These are phyloP conservation scores for Lordiphosa fenestrarum DNA, from an alignment of 2,888 invertebrate genomes.

Conservation along the genomic window DNA sequence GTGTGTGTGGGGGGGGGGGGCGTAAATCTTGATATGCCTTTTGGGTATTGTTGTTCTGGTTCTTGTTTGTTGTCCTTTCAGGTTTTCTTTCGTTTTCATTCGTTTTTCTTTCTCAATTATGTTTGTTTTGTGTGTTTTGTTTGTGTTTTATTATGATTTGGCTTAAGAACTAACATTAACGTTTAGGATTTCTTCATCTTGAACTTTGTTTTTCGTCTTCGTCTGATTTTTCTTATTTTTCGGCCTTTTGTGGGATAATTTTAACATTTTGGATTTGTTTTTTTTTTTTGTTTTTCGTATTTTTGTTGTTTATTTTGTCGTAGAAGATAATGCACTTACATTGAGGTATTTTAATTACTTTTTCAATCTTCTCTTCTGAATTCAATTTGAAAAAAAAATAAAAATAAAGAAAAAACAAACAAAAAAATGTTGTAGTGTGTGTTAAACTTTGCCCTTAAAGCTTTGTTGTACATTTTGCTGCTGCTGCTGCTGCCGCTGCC, in stretches of 20 bases:
- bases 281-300: slow-evolving; percentile 8
- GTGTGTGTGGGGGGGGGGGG: no score
- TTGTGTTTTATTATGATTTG: slow-evolving; percentile 9
- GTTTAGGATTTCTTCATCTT: slow-evolving; percentile 6
- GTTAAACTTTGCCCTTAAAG: slow-evolving; percentile 35
- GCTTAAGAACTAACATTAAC: slow-evolving; percentile 29
- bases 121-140: slow-evolving; percentile 14
- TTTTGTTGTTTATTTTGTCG: slow-evolving; percentile 41
- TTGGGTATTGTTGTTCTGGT: slow-evolving; percentile 15
- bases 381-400: slow-evolving; percentile 1
- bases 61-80: slow-evolving; percentile 21
- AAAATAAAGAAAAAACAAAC: not conserved
- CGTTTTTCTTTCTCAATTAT: slow-evolving; percentile 19
- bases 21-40: slow-evolving; percentile 27
- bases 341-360: slow-evolving; percentile 75
- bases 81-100: slow-evolving; percentile 12
- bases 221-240: slow-evolving; percentile 22
- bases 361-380: slow-evolving; percentile 64
- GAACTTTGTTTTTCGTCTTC: slow-evolving; percentile 4
- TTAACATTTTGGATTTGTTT: slow-evolving; percentile 16
- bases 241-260: slow-evolving; percentile 24
- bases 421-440: slow-evolving; percentile 7
- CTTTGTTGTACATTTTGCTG: slow-evolving; percentile 28
- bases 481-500: not conserved
- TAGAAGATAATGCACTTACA: slow-evolving; percentile 73